Evolutionary conservation across 2,888 invertebrate species (phyloP).

Genomic region (Maniola hyperantus): DNA sequence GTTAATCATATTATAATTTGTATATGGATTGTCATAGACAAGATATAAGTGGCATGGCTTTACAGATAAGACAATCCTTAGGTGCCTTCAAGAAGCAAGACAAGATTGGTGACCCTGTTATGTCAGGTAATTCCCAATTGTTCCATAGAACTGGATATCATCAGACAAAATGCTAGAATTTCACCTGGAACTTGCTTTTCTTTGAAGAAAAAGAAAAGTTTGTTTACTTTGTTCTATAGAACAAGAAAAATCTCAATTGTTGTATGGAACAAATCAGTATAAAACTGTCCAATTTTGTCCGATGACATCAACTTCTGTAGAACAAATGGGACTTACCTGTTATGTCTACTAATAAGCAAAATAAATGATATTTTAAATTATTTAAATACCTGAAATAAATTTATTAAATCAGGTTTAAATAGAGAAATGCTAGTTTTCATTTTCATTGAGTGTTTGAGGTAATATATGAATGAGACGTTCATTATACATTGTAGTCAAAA

Average conservation of each 20-base stretch:
- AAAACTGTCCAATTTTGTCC: no score
- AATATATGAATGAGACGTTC: no score
- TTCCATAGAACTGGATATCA: no score
- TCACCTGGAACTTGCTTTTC: no score
- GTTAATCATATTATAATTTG: background rate
- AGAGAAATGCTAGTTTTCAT: conserved; percentile 37
- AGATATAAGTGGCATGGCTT: background rate
- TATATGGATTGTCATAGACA: background rate
- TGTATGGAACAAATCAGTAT: no score
- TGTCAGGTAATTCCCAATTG: no score
- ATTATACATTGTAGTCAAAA: no score
- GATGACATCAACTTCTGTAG: no score
- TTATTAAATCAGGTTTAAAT: conserved; percentile 44
- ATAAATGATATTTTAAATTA: conserved; percentile 43
- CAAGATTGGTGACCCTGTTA: conserved; percentile 18
- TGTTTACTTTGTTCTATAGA: no score
- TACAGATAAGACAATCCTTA: background rate
- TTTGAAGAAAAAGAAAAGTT: no score
- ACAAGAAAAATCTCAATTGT: no score
- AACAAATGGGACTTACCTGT: conserved; percentile 16
- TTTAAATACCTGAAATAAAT: conserved; percentile 41
- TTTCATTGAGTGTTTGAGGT: conserved; percentile 26
- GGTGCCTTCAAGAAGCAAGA: conserved; percentile 13
- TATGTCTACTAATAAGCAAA: conserved; percentile 36
- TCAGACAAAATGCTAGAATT: no score